Conservation (phyloP, 2,113 vertebrate genomes). For the Nyctereutes procyonoides region DNA sequence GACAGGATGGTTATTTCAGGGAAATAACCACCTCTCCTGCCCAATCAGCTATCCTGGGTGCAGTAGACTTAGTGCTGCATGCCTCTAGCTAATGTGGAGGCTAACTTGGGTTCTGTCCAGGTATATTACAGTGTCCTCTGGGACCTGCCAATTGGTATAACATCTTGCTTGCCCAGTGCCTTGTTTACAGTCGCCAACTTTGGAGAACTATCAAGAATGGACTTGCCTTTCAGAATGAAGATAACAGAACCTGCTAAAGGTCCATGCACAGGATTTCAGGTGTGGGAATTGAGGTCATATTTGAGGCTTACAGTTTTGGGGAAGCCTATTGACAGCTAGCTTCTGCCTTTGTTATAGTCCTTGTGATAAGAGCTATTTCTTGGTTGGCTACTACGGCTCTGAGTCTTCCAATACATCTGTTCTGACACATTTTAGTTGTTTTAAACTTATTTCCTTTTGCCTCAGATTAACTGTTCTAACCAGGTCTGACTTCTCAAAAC, state of each 20-base stretch:
- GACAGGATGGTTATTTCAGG: background rate
- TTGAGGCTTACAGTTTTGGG: background rate
- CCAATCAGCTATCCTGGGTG: background rate
- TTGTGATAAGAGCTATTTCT: background rate
- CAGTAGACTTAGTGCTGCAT: background rate
- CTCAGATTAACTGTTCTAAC: background rate
- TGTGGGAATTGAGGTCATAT: background rate
- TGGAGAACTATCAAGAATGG: background rate
- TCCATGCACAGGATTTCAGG: background rate
- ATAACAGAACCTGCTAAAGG: background rate
- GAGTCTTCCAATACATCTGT: background rate
- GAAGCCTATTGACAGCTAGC: background rate
- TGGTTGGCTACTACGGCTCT: background rate
- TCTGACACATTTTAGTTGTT: background rate
- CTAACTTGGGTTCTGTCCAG: background rate
- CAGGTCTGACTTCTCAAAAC: background rate
- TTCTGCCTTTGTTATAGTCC: background rate
- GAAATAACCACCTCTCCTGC: background rate
- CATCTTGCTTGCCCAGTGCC: background rate
- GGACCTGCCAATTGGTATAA: slow-evolving; percentile 15
- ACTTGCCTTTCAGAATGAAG: background rate
- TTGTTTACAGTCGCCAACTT: background rate
- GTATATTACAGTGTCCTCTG: background rate
- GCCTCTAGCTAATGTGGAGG: background rate
- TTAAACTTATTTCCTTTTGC: background rate